Evolutionary conservation across 2,888 invertebrate species (phyloP), one percentile per base, ranked within the genome.

Genomic region (Agrotis segetum): DNA sequence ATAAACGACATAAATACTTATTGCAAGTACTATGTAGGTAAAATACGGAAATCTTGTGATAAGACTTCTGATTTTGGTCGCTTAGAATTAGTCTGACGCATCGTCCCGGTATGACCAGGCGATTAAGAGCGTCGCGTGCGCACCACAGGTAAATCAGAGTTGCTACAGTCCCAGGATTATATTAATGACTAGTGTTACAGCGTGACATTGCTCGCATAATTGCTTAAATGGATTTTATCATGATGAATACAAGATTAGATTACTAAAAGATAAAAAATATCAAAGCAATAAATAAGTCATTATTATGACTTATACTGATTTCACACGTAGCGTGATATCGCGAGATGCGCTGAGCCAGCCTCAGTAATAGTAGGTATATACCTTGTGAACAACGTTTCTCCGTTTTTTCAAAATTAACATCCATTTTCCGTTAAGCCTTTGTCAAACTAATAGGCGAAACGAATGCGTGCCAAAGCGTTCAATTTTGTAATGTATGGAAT

Each of bases 101-200:
- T 75, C 19, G 65, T 14, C n/a, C 16, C 6, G 71, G 62, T 58
- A 83, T 74, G 71, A 53, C 13, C 67, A 60, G 59, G 29, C 44
- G 67, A 71, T 75, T 61, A 67, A 72, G 71, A 69, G 46, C 21
- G 55, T 85, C 68, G 83, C 83, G 83, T 83, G 83, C 74, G 17
- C 13, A 62, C 59, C 24, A 29, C 58, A 62, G 49, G 72, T 83
- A 83, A 83, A 83, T 85, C 83, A 83, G 61, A 46, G 59, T 58
- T 29, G 16, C 56, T 19, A 29, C 13, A 34, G 71, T 70, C 67
- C 49, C 52, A 63, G 61, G 16, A 63, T 70, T 70, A 74, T 75
- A 85, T 71, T 82, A 76, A 83, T 74, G 67, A 70, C 56, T 71
- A 67, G 40, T n/a, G 40, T 16, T 50, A 7, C 17, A 24, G 56